Evolutionary conservation across 2,113 vertebrate species (phyloP), one percentile per base, ranked within the genome.

Genomic region (Clinocottus analis): DNA sequence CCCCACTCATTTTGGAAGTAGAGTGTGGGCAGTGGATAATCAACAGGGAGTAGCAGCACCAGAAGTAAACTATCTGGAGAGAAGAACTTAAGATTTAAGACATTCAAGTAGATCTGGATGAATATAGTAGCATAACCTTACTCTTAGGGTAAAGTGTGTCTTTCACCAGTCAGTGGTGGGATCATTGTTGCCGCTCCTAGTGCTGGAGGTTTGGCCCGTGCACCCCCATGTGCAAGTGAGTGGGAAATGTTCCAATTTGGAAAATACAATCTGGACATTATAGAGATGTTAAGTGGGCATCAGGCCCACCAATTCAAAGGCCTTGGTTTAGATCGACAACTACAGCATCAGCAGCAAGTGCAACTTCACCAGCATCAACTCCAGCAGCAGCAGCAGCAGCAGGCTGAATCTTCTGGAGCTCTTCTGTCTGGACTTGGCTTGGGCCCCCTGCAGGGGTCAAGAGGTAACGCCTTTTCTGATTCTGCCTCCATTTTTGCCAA

Each of bases 201-300:
- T 73, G 86, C 92, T 92, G 93, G 91, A 92, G 93, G 89, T 91
- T 94, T 92, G 93, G 90, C 93, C 62, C 84, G 83, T 90, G 89
- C 89, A 89, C 92, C 93, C 92, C 89, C 91, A 94, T 94, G 93
- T 92, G 90, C 92, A 81, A 94, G 89, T 94, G 94, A 95, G 90
- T 96, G 94, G 94, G 95, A 95, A 90, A 96, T 96, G 95, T 95
- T 95, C 94, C 95, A 96, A 90, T 96, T 96, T 93, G 95, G 95
- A 94, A 95, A 95, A 90, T 96, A 96, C 92, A 95, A 95, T 93
- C 90, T 96, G 94, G 95, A 96, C 95, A 95, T 96, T 93, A 95
- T 96, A 94, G 95, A 96, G 89, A 96, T 96, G 95, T 92, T 96
- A 92, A 96, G 94, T 94, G 94, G 95, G 93, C 95, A 96, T 82